Base-by-base conservation (phyloP, 2,888 invertebrate genomes). In the Cataglyphis albicans region DNA sequence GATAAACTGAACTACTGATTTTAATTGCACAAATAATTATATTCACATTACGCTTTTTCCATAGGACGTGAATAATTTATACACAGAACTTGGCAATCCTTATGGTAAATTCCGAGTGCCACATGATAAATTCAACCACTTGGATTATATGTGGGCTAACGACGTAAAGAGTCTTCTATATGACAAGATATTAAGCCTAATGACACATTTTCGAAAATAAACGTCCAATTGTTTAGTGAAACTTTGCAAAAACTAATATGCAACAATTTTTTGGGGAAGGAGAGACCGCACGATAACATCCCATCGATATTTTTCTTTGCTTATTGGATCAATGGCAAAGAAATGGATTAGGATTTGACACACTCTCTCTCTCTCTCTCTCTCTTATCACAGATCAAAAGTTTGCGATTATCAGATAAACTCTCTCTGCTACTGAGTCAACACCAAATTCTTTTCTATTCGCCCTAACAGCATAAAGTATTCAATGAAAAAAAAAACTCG, bases 101-200 rank as follows among this genome's bases (percentile, higher is more conserved):
- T 12, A 12, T 7, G 78, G 59, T 18, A 72, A 80, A 70, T 61
- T 80, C 18, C 59, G 44, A 68, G 95, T 97, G 4, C 93, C 95
- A 0, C 93, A 95, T 89, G 94, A 95, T 52, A 93, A 95, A 63
- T 97, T 96, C 86, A 96, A 96, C 91, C 97, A 97, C 91, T 93
- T 97, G 88, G 97, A 97, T 90, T 97, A 96, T 86, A 90, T 97
- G 64, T 97, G 96, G 95, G 97, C 96, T 0, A 94, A 94, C 12
- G 95, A 96, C 86, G 96, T 96, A 0, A 95, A 95, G 15, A 93
- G 92, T 15, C 89, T 95, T 38, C 91, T 97, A 6, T 97, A 97
- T 88, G 87, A 94, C 5, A 88, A 90, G 59, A 68, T 93, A n/a
- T 7, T 80, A 25, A 80, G 59, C 12, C 7, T 80, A 44, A 70